Evolutionary conservation across 2,888 invertebrate species (phyloP).

Genomic region (Pecten maximus): DNA sequence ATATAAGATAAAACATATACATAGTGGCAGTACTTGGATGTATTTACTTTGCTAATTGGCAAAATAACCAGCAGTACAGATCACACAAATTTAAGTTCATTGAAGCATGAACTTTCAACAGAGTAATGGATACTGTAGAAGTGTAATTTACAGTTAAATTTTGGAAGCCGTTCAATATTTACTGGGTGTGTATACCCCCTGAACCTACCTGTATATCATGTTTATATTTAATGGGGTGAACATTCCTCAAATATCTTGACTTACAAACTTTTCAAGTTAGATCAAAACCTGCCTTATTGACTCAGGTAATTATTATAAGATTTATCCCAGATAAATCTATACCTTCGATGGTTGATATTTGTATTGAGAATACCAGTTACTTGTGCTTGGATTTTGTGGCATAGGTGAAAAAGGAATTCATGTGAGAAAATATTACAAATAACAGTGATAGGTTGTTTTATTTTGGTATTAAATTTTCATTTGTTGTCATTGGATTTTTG

Average conservation of each 20-base stretch:
- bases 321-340: not conserved
- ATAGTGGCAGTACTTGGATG: not conserved
- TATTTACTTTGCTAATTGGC: conserved; percentile 28
- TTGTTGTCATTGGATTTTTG: not conserved
- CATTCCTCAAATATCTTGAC: not conserved
- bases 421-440: not conserved
- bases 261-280: not conserved
- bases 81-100: not conserved
- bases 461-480: not conserved
- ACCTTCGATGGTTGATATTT: not conserved
- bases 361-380: not conserved
- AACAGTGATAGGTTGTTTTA: not conserved
- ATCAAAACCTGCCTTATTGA: conserved; percentile 1
- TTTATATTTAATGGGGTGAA: conserved; percentile 10
- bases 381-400: not conserved
- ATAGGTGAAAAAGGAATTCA: not conserved
- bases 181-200: conserved; percentile 16
- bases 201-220: conserved; percentile 32
- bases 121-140: not conserved
- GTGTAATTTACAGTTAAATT: conserved; percentile 35
- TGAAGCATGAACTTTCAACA: conserved; percentile 10
- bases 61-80: not conserved
- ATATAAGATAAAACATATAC: not conserved
- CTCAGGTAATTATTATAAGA: not conserved
- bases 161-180: conserved; percentile 20